phyloP scores from a whole-genome alignment of 1,140 invertebrate genomes.

The Psix sp. region DNA sequence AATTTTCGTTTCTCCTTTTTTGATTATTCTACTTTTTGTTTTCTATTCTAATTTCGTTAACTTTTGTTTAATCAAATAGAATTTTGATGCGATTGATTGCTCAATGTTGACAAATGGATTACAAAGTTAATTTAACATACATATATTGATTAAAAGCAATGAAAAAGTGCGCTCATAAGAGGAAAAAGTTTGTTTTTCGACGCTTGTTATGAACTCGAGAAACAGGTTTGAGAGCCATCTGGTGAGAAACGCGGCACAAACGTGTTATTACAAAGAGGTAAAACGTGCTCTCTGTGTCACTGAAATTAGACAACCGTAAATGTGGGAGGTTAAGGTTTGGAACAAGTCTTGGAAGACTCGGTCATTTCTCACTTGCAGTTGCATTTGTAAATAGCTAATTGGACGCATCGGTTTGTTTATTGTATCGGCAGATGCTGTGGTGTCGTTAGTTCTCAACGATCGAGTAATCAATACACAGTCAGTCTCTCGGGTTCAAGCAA shows the following conservation, averaged over 20 bases:
- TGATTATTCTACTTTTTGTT: too few relatives aligned
- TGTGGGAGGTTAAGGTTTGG: conserved; percentile 25
- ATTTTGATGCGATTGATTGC: not conserved
- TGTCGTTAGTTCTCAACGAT: too few relatives aligned
- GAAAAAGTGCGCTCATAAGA: conserved; percentile 7
- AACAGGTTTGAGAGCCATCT: conserved; percentile 41
- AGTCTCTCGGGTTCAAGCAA: too few relatives aligned
- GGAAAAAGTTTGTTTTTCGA: conserved; percentile 27
- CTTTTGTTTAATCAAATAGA: too few relatives aligned
- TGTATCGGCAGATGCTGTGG: too few relatives aligned
- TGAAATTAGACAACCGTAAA: conserved; percentile 30
- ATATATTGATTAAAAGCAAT: conserved; percentile 21
- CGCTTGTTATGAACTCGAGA: conserved; percentile 39
- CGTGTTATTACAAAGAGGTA: conserved; percentile 23
- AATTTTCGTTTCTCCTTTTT: too few relatives aligned
- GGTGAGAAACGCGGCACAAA: conserved; percentile 21
- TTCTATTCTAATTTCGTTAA: too few relatives aligned
- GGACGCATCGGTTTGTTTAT: too few relatives aligned
- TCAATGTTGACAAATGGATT: not conserved
- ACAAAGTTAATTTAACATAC: not conserved
- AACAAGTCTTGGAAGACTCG: too few relatives aligned
- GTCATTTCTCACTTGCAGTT: conserved; percentile 4
- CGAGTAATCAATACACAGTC: too few relatives aligned
- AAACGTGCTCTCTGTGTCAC: conserved; percentile 32
- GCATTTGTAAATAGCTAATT: too few relatives aligned